Evolutionary conservation across 2,113 vertebrate genomes (phyloP).

Genomic region (Nothobranchius furzeri): DNA sequence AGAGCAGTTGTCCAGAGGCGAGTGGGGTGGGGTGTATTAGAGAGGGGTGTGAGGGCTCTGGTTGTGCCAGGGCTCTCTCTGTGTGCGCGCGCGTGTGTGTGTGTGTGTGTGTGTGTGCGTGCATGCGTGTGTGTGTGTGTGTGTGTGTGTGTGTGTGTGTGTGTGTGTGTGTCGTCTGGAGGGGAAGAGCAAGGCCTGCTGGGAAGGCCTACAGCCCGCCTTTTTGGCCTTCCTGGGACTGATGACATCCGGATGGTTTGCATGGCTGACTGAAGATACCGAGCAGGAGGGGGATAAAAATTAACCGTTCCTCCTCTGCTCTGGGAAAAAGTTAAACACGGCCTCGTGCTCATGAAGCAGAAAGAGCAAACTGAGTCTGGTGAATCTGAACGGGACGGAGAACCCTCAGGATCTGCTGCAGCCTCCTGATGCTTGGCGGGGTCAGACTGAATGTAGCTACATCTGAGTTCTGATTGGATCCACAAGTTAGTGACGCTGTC

Average conservation of each 20-base stretch:
- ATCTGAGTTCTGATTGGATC: conserved; percentile 22
- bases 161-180: conserved; percentile 41
- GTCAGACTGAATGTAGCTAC: conserved; percentile 60
- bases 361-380: conserved; percentile 2
- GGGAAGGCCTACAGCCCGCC: conserved; percentile 56
- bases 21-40: conserved; percentile 50
- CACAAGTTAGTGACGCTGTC: conserved; percentile 32
- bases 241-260: conserved; percentile 60
- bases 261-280: conserved; percentile 29
- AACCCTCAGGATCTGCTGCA: conserved; percentile 7
- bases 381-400: conserved; percentile 4
- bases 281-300: conserved; percentile 26
- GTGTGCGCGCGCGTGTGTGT: conserved; percentile 12
- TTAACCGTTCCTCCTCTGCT: conserved; percentile 16
- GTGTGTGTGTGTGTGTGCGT: conserved; percentile 21
- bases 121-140: conserved; percentile 19
- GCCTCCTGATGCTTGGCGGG: conserved; percentile 12
- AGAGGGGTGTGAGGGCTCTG: conserved; percentile 53
- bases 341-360: neutral
- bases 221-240: conserved; percentile 63
- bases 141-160: conserved; percentile 23
- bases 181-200: conserved; percentile 59
- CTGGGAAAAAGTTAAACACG: neutral
- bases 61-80: conserved; percentile 34
- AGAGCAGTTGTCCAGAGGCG: conserved; percentile 76